A percentile compares a stretch with the other conserved stretches of the same genome.
Conservation (phyloP, 2,113 vertebrate species). For the Cyanoliseus patagonus region DNA sequence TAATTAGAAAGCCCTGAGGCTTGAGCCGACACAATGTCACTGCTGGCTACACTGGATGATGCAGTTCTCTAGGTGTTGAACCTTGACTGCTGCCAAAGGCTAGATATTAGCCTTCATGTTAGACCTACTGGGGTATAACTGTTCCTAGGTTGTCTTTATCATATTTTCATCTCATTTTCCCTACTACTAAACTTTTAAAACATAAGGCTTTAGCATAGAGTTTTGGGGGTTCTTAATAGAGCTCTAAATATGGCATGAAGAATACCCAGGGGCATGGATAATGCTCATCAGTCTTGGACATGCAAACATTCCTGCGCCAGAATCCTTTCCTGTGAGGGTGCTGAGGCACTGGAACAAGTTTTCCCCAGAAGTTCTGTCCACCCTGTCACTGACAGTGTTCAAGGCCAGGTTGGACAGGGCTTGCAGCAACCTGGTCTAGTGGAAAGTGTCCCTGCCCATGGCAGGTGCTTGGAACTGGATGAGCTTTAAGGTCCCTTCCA, state of each 20-base stretch:
- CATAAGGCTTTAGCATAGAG: neutral
- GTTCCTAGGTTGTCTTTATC: neutral
- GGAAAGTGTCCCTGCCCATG: neutral
- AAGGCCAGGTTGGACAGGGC: neutral
- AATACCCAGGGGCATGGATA: neutral
- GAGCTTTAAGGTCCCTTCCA: neutral
- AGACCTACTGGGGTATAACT: neutral
- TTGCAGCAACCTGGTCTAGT: neutral
- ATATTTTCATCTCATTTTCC: neutral
- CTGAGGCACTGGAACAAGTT: neutral
- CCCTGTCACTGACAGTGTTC: neutral
- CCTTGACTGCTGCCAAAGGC: neutral
- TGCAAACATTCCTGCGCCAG: neutral
- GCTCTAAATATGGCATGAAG: neutral
- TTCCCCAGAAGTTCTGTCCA: neutral
- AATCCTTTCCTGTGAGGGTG: neutral
- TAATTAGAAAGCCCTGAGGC: neutral
- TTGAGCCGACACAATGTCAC: too few species aligned
- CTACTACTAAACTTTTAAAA: neutral
- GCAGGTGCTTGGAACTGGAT: neutral
- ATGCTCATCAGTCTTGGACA: neutral
- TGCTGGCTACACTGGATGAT: neutral
- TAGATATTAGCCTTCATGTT: neutral
- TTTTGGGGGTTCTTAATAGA: neutral
- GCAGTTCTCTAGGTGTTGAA: neutral